Evolutionary conservation across 2,113 vertebrate species (phyloP), one percentile per base, ranked within the genome.

Genomic region (Benitochromis conjunctus): DNA sequence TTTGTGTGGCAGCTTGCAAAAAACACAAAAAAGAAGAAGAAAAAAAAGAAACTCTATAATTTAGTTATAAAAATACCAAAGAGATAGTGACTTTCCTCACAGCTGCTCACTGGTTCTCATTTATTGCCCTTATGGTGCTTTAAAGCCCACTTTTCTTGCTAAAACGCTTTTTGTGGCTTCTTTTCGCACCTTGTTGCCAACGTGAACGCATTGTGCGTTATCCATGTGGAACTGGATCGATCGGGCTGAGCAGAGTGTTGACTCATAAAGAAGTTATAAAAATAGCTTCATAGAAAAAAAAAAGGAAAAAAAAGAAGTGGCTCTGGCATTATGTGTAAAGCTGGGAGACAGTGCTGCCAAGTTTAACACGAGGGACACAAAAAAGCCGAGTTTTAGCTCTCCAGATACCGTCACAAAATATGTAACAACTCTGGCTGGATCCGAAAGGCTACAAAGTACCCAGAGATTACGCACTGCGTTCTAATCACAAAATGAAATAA

Each of bases 241-340:
- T 88, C 14, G 58, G 69, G 31, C 29, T 31, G 66, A 79, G 62
- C 24, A 3, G 51, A 82, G 64, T 26, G 58, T 78, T 53, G 76
- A 80, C 78, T 87, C 69, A 62, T 55, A 60, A 88, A 80, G 55
- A 85, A 88, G 60, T 64, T 48, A 3, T 80, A 81, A 83, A 88
- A 86, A 84, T 86, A 84, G 57, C 82, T 48, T 74, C 41, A 74
- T 46, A 74, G 24, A 46, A 71, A 4, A 26, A 60, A 18, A 64
- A n/a, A n/a, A n/a, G n/a, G n/a, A n/a, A n/a, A 38, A 66, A 66
- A 88, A 87, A 89, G 38, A 19, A 38, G 76, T 51, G 7, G 48
- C 56, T 86, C 31, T 60, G 46, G 84, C 43, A 80, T 83, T 86
- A 62, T 53, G 80, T 79, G 85, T 84, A 84, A 83, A 89, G 83